Conservation (phyloP, 2,113 vertebrate species). For the Excalfactoria chinensis region DNA sequence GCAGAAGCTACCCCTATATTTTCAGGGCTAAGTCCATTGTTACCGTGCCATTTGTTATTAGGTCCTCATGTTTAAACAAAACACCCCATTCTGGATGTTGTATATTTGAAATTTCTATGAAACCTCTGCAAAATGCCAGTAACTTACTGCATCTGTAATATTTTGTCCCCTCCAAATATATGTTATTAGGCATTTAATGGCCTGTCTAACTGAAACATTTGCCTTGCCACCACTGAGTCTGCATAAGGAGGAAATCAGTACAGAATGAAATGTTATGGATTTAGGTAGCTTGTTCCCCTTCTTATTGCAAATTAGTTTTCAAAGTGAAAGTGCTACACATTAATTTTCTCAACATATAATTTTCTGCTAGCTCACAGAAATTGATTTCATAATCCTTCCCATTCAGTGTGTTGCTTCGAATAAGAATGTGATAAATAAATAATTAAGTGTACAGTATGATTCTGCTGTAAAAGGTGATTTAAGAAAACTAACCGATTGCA, state of each 20-base stretch:
- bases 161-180: neutral
- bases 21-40: neutral
- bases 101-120: neutral
- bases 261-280: neutral
- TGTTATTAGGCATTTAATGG: neutral
- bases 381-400: neutral
- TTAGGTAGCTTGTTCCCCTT: neutral
- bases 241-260: neutral
- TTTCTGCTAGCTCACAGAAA: neutral
- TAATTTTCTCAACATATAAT: neutral
- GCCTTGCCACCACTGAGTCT: neutral
- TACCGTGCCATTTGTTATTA: rapidly evolving
- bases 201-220: neutral
- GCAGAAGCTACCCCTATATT: neutral
- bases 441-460: neutral
- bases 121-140: neutral
- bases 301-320: neutral
- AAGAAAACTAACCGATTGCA: neutral
- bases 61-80: neutral
- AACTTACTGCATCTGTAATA: neutral
- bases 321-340: neutral
- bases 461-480: neutral
- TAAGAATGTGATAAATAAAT: neutral
- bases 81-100: neutral
- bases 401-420: neutral